Conservation (phyloP, 1,140 invertebrate species). For the Drosophila micromelanica region DNA sequence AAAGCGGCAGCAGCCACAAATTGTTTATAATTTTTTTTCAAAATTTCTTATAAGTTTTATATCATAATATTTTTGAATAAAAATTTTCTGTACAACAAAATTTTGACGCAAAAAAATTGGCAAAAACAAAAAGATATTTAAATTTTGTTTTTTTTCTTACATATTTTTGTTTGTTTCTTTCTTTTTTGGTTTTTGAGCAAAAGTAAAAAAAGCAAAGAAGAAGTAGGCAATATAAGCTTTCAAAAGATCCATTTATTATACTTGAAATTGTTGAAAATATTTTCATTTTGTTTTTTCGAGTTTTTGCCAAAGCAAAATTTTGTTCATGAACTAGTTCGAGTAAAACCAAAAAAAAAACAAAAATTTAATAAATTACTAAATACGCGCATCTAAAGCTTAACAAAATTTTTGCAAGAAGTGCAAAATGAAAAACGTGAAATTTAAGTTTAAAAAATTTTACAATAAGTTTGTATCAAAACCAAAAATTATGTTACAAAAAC, state of each 20-base stretch:
- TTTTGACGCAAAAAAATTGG: constrained; percentile 53
- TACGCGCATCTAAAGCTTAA: constrained; percentile 4
- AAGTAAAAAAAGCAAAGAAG: constrained; percentile 41
- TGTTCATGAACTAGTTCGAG: constrained; percentile 29
- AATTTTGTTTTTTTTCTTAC: constrained; percentile 22
- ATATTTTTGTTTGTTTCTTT: constrained; percentile 42
- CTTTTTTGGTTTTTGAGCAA: constrained; percentile 42
- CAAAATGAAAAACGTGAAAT: constrained; percentile 38
- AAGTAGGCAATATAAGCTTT: constrained; percentile 45
- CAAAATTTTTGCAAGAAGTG: constrained; percentile 23
- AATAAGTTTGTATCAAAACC: constrained; percentile 44
- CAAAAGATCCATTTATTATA: constrained; percentile 25
- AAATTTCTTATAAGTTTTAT: constrained; percentile 67
- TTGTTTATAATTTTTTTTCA: constrained; percentile 57
- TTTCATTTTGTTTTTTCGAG: constrained; percentile 47
- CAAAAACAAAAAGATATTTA: constrained; percentile 29
- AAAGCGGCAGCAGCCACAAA: constrained; percentile 18
- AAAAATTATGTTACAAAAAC: constrained; percentile 45
- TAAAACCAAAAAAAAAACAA: constrained; percentile 2
- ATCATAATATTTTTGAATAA: constrained; percentile 24
- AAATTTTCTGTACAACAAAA: constrained; percentile 56
- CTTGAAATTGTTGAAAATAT: constrained; percentile 29
- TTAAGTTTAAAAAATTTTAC: constrained; percentile 38
- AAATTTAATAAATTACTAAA: constrained; percentile 5
- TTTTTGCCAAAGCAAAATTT: constrained; percentile 55